Base-by-base conservation (phyloP, 2,113 vertebrate species). In the Chrysemys picta region DNA sequence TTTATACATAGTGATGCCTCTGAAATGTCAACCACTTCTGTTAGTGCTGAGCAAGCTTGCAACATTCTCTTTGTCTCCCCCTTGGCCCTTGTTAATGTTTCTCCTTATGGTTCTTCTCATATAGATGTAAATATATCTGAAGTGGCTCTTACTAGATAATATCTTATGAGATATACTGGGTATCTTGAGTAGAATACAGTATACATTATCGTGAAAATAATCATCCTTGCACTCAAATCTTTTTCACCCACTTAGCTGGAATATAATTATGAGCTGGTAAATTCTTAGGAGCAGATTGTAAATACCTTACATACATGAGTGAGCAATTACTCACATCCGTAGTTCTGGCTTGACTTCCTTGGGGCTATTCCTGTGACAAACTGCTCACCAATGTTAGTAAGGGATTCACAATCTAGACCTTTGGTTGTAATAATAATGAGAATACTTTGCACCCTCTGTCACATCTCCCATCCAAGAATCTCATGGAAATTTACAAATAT, bases 271-370 rank as follows among this genome's bases (percentile, higher is more conserved):
- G 62, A 7, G 10, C 29, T 17, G 31, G 62, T 65, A 65, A 35
- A 65, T 65, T 80, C 47, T 1, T 19, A 42, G 57, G 82, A 5
- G 22, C 56, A 65, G 19, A 11, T 38, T 80, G 9, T 0, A 1
- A 22, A 25, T 12, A 25, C 50, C 25, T 59, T 47, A 14, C 47
- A 3, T 1, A 10, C 12, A 0, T 25, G 35, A 76, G n/a, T 2
- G 2, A 83, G 1, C 13, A 38, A 8, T 80, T 65, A 35, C 62
- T 35, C 13, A 35, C 62, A 35, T 31, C 5, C 14, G 31, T 65
- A 65, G 13, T 65, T 35, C 31, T 35, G 31, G 62, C 62, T 65
- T 65, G 62, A 65, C 62, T 65, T 65, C 6, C 14, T 12, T 35
- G 29, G 31, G 62, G 62, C 29, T 65, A 35, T 3, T 35, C 62